These are phyloP conservation scores for Gila orcuttii DNA, from an alignment of 2,113 vertebrate species.

Conservation along the genomic window DNA sequence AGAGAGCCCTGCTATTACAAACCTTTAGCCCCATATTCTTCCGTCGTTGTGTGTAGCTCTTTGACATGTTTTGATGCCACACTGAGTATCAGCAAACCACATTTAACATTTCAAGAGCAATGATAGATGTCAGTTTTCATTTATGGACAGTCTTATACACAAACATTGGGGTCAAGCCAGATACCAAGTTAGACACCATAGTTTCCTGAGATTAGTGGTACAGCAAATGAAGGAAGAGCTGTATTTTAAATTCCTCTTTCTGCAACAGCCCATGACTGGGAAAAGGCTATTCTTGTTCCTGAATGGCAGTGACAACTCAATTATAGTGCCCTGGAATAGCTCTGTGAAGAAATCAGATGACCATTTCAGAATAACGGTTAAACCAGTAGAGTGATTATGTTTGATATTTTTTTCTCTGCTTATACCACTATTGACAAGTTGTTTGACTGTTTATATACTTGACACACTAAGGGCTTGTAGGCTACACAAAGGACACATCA, in stretches of 20 bases:
- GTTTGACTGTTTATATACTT: neutral
- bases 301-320: conserved; percentile 12
- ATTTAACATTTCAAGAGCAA: neutral
- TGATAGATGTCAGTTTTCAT: conserved; percentile 4
- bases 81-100: neutral
- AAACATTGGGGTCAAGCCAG: conserved; percentile 4
- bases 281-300: conserved; percentile 24
- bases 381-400: neutral
- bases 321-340: conserved; percentile 24
- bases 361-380: conserved; percentile 14
- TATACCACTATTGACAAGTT: neutral
- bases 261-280: conserved; percentile 16
- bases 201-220: conserved; percentile 23
- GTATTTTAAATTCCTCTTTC: conserved; percentile 21
- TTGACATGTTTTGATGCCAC: conserved; percentile 1
- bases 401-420: neutral
- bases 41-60: neutral
- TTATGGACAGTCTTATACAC: neutral
- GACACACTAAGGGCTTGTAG: neutral
- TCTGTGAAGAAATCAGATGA: conserved; percentile 1
- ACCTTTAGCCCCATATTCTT: neutral
- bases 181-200: neutral
- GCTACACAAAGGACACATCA: neutral
- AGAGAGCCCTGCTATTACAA: neutral
- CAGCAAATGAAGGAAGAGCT: neutral